Evolutionary conservation across 2,888 invertebrate species (phyloP), one percentile per base, ranked within the genome.

Genomic region (Hirtodrosophila alboralis): DNA sequence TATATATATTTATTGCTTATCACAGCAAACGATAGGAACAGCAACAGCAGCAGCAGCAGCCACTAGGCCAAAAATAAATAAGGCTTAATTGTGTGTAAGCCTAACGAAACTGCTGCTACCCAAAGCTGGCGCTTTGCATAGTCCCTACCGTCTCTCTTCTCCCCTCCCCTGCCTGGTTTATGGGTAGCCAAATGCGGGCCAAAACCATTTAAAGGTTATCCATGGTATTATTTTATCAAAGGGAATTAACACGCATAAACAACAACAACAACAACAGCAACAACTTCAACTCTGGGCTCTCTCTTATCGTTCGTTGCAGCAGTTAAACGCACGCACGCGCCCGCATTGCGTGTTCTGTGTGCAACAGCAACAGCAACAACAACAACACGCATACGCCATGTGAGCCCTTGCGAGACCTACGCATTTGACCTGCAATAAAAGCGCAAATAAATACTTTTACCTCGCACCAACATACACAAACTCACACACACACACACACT

Each of bases 161-260:
- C n/a, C n/a, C n/a, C n/a, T n/a, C n/a, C n/a, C n/a, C n/a, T 56
- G 60, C 30, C 58, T 74, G 62, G 57, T 64, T 70, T 75, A 75
- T 69, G 62, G 61, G 40, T 47, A 54, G 65, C 52, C 52, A 63
- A 58, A 87, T 87, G 84, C 81, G 86, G 84, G 86, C 79, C 64
- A 60, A 69, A 68, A 59, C 80, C 86, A 87, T 81, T 81, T 73
- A 87, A 87, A 85, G 86, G 80, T 75, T 86, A 87, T 87, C 84
- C 86, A 44, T 12, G 77, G 87, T 77, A 86, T 86, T 83, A 83
- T 83, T 87, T 87, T 83, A 83, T 83, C 81, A 83, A 81, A 76
- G 70, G 86, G 81, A 86, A 81, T 81, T 81, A 87, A 81, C 86
- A 81, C 80, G 87, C 87, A 83, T 68, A 81, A 81, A 87, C 84